Percentiles rank a stretch among this genome's conserved stretches.
Evolutionary conservation across 2,888 invertebrate genomes (phyloP).

Genomic region (Eilema caniola): DNA sequence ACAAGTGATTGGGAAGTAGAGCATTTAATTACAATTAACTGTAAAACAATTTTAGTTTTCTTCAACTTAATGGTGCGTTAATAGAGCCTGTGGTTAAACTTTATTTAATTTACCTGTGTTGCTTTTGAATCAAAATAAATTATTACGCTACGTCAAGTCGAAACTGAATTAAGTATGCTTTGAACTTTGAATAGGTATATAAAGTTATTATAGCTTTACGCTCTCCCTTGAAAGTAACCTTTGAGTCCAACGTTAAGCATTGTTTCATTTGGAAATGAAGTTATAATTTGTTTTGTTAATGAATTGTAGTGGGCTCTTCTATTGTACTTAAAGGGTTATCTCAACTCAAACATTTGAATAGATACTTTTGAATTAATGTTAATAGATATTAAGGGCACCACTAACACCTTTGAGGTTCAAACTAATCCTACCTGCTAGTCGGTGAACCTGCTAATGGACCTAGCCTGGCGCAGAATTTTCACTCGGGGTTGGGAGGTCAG

Average conservation of each 20-base stretch:
- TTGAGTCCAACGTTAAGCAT: slow-evolving; percentile 8
- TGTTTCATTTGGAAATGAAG: slow-evolving; percentile 14
- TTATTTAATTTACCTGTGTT: slow-evolving; percentile 21
- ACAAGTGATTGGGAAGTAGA: not conserved
- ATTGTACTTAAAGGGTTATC: not conserved
- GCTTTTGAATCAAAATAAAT: slow-evolving; percentile 43
- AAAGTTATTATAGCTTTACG: slow-evolving; percentile 5
- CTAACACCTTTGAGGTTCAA: too few species aligned
- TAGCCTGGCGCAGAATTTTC: too few species aligned
- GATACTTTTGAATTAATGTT: not conserved
- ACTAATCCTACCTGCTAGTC: too few species aligned
- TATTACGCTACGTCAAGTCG: slow-evolving; percentile 23
- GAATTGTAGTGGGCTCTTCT: not conserved
- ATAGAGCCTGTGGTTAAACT: slow-evolving; percentile 5
- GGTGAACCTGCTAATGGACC: too few species aligned
- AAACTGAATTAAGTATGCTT: slow-evolving; percentile 30
- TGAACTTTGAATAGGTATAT: slow-evolving; percentile 15
- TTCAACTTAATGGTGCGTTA: not conserved
- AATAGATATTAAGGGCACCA: too few species aligned
- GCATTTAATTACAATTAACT: not conserved
- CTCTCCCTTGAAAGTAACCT: slow-evolving; percentile 6
- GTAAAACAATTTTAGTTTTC: not conserved
- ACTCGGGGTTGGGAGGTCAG: too few species aligned
- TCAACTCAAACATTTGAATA: not conserved
- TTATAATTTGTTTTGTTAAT: not conserved